Evolutionary conservation across 2,888 invertebrate genomes (phyloP).

Genomic region (Trissolcus japonicus): DNA sequence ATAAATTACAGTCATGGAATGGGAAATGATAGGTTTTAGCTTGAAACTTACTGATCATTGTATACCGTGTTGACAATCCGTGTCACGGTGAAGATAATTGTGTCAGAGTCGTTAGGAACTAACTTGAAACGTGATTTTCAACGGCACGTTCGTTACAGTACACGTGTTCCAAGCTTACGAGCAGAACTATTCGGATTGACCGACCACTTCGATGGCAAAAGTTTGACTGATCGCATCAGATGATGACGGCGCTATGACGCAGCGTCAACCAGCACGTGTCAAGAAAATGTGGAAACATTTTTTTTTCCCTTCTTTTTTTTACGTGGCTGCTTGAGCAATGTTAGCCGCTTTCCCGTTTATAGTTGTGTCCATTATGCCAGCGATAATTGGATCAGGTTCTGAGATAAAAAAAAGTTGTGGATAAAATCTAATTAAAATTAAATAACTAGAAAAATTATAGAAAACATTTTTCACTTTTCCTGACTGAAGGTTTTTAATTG

Average conservation of each 20-base stretch:
- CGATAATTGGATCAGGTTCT: not conserved
- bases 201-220: conserved; percentile 28
- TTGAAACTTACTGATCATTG: conserved; percentile 17
- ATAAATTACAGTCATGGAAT: conserved; percentile 1
- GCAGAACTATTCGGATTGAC: conserved; percentile 33
- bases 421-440: not conserved
- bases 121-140: not conserved
- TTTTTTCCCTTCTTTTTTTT: conserved; percentile 7
- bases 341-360: conserved; percentile 9
- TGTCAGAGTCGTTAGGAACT: conserved; percentile 2
- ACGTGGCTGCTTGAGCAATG: conserved; percentile 16
- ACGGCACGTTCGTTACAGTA: conserved; percentile 5
- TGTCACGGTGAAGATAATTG: conserved; percentile 8
- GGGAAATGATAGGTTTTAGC: not conserved
- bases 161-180: conserved; percentile 25
- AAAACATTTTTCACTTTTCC: not conserved
- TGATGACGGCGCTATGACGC: conserved; percentile 37
- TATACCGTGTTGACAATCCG: conserved; percentile 3
- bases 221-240: conserved; percentile 47
- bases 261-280: conserved; percentile 42
- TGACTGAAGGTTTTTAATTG: not conserved
- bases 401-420: not conserved
- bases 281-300: conserved; percentile 20
- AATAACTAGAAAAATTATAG: too few relatives aligned
- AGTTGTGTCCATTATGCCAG: not conserved